A percentile compares a stretch with the other conserved stretches of the same genome.
Evolutionary conservation across 2,797 vertebrate genomes (phyloP).

Genomic region (Phoebastria nigripes): DNA sequence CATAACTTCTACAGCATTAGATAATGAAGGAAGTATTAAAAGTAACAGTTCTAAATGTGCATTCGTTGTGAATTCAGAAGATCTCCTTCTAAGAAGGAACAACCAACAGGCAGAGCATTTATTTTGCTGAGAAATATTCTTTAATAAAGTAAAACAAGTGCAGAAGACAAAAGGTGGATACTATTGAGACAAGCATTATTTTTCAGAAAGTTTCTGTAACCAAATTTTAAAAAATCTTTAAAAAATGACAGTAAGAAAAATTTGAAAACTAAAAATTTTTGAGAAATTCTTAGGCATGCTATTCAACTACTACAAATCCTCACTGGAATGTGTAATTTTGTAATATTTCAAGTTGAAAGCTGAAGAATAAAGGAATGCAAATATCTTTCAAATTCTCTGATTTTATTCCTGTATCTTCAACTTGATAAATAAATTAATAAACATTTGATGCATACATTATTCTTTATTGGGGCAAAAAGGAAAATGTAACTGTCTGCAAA

Average conservation of each 20-base stretch:
- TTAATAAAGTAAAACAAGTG: background rate
- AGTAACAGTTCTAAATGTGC: background rate
- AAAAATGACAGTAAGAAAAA: background rate
- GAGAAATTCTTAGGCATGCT: background rate
- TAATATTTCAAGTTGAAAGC: background rate
- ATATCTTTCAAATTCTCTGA: background rate
- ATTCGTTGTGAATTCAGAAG: background rate
- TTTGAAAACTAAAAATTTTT: background rate
- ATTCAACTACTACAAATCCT: background rate
- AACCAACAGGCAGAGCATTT: background rate
- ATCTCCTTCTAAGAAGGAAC: background rate
- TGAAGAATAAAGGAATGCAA: slow-evolving; percentile 27
- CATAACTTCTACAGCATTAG: background rate
- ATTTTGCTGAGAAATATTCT: background rate
- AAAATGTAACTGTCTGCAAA: background rate
- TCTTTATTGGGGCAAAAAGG: background rate
- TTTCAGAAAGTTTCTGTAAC: background rate
- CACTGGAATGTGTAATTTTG: background rate
- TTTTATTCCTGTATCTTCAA: background rate
- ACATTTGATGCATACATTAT: background rate
- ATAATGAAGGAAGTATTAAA: slow-evolving; percentile 16
- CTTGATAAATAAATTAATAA: background rate
- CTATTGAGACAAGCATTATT: background rate
- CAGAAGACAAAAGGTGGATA: background rate
- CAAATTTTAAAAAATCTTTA: background rate